Evolutionary conservation across 1,140 invertebrate species (phyloP), one percentile per base, ranked within the genome.

Genomic region (Wiebesia pumilae): DNA sequence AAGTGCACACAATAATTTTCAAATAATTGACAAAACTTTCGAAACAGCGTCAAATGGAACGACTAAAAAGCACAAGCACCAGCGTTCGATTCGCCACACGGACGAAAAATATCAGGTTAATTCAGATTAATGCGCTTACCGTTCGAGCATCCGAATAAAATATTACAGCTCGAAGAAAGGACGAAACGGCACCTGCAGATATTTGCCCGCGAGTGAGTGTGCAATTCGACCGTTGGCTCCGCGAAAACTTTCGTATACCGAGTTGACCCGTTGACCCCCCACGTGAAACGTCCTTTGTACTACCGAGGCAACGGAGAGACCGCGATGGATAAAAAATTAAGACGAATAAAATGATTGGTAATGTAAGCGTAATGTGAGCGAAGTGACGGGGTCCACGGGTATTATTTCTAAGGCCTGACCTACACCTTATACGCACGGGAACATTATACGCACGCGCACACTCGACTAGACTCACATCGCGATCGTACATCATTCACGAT

Each of bases 321-420:
- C 27, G 27, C 12, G 10, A 80, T 9, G 33, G 35, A 62, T n/a
- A 51, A 33, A 78, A 30, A 21, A 10, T 16, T 54, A 27, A 83
- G 51, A 30, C 21, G 69, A 84, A 89, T 89, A 89, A 84, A 88
- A 89, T 91, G 91, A 92, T 91, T 93, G 91, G 92, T 93, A 92
- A 91, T n/a, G n/a, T n/a, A 90, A 88, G 90, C 87, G 91, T 93
- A 92, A 93, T 92, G 89, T 89, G 90, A 90, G 89, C 86, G 88
- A 87, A 3, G 4, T 27, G 21, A 3, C 2, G 9, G 51, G 19
- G 51, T 16, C 14, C 14, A 54, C 19, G 51, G 2, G 51, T 16
- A 16, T 54, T 54, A 54, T 54, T 54, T 2, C 7, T 16, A 16
- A 19, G 51, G 58, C 24, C 24, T 27, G 21, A 27, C 58, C 58